Conservation (phyloP, 2,888 invertebrate genomes). For the Tanytarsus gracilentus region DNA sequence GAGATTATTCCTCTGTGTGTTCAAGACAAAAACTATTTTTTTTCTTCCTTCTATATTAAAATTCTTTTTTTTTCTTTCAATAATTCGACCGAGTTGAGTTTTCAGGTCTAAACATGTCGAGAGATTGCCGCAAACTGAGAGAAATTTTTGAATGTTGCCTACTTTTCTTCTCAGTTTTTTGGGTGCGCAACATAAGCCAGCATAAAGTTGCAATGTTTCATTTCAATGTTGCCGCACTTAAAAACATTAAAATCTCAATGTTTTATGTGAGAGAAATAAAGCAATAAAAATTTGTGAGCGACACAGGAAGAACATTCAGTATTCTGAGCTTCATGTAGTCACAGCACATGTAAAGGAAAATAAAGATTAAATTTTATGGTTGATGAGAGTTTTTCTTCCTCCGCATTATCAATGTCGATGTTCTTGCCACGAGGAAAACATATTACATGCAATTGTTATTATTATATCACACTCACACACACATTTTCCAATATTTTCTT, state of each 20-base stretch:
- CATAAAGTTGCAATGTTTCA: slow-evolving; percentile 2
- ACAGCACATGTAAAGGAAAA: not conserved
- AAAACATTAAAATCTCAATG: too few species aligned
- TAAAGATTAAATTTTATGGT: slow-evolving; percentile 11
- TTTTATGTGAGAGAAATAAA: not conserved
- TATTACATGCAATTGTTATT: too few species aligned
- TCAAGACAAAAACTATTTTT: not conserved
- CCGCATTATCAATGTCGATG: not conserved
- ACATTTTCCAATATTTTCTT: too few species aligned
- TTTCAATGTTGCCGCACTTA: too few species aligned
- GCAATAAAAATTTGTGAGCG: slow-evolving; percentile 3
- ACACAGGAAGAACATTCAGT: not conserved
- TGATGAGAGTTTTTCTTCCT: not conserved
- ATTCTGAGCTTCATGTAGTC: not conserved
- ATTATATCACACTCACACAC: too few species aligned
- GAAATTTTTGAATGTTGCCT: not conserved
- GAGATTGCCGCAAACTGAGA: slow-evolving; percentile 21
- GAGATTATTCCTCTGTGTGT: slow-evolving; percentile 6
- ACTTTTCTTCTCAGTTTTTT: not conserved
- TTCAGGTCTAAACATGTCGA: slow-evolving; percentile 2
- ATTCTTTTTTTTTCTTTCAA: not conserved
- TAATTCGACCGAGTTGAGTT: not conserved
- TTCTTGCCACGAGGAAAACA: not conserved
- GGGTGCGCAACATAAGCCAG: too few species aligned
- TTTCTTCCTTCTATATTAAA: not conserved